Conservation (phyloP, 2,797 vertebrate genomes). For the Nasua narica region DNA sequence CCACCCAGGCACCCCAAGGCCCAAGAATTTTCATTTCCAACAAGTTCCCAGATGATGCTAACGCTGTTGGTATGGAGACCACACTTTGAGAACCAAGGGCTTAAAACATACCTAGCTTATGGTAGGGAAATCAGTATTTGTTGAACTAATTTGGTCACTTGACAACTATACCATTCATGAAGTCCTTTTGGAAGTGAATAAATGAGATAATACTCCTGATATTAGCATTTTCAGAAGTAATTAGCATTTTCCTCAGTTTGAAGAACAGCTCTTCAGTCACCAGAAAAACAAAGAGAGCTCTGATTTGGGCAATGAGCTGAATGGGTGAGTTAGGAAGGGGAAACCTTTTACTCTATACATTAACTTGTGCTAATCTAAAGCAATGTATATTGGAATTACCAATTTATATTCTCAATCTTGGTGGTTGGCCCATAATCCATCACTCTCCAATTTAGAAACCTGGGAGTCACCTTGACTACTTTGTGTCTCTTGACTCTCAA, state of each 20-base stretch:
- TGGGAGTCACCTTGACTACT: background rate
- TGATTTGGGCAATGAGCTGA: background rate
- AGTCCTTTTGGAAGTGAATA: background rate
- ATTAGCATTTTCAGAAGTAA: background rate
- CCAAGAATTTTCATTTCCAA: constrained; percentile 6
- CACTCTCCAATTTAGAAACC: background rate
- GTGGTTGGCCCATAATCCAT: background rate
- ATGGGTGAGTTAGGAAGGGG: background rate
- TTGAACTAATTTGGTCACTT: background rate
- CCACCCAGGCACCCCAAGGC: background rate
- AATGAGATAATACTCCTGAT: background rate
- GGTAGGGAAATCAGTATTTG: background rate
- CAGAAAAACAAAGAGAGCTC: background rate
- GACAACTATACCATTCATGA: background rate
- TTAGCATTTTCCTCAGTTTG: constrained; percentile 7
- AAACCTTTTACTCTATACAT: constrained; percentile 15
- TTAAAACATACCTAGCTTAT: background rate
- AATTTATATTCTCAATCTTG: background rate
- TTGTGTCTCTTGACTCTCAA: background rate
- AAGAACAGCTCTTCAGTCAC: background rate
- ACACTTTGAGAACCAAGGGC: background rate
- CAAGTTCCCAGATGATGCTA: constrained; percentile 4
- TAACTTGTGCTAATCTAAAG: background rate
- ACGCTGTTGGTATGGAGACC: background rate
- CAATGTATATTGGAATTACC: constrained; percentile 5